Conservation (phyloP, 2,888 invertebrate species). For the Tupiocoris notatus region DNA sequence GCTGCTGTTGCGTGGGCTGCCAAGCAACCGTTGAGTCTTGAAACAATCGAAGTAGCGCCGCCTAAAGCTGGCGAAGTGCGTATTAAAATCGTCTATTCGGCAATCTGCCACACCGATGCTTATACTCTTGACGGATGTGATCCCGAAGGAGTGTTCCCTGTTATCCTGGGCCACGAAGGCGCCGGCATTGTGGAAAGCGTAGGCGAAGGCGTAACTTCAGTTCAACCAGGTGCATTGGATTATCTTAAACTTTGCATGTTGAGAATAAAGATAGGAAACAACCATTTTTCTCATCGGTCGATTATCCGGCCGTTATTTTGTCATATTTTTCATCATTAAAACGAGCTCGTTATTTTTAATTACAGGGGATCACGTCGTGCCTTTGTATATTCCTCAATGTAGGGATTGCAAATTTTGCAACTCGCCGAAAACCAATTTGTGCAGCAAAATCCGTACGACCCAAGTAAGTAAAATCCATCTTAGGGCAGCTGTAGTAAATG, state of each 20-base stretch:
- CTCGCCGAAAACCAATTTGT: conserved; percentile 94
- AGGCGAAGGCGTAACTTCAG: conserved; percentile 60
- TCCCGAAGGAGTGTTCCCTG: conserved; percentile 89
- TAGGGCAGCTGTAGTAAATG: too few species aligned
- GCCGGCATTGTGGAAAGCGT: conserved; percentile 56
- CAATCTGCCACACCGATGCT: conserved; percentile 89
- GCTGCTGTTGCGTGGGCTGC: conserved; percentile 98
- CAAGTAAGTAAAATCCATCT: conserved; percentile 60
- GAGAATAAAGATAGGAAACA: not conserved
- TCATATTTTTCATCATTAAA: not conserved
- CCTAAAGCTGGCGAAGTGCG: conserved; percentile 92
- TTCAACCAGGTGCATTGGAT: conserved; percentile 81
- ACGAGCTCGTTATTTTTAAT: conserved; percentile 34
- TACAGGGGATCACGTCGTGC: conserved; percentile 91
- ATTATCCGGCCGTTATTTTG: not conserved
- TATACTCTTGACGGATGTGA: conserved; percentile 85
- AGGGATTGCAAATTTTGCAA: conserved; percentile 94
- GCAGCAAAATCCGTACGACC: conserved; percentile 83
- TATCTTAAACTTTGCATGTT: conserved; percentile 42
- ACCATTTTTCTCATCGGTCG: too few species aligned
- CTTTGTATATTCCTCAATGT: conserved; percentile 95
- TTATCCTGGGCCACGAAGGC: conserved; percentile 94
- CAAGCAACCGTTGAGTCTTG: conserved; percentile 82
- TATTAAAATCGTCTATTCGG: conserved; percentile 75
- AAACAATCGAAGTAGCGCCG: conserved; percentile 90